Base-by-base conservation (phyloP, 2,888 invertebrate species). In the Acanthococcus lagerstroemiae region DNA sequence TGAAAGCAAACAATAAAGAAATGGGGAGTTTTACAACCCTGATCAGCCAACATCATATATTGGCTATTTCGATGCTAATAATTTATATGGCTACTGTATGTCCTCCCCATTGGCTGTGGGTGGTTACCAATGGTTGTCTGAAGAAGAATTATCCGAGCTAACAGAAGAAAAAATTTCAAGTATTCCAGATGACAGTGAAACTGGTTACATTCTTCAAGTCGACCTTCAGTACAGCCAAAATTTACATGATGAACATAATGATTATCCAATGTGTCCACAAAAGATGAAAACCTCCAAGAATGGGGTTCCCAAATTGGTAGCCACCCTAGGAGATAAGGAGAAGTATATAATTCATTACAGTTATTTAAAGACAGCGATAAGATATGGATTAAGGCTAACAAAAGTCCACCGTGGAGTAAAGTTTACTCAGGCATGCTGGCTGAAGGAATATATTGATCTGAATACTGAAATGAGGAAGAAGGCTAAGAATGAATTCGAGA, bases 171-270 rank as follows among this genome's bases (percentile, higher is more conserved):
- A 19, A 48, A 48, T 48, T 19, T 17, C 9, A 48, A 48, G 17
- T 17, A 48, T 48, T 9, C 9, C 9, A 21, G 48, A 70, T 21
- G 68, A 71, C 57, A 58, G 60, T 12, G 26, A 71, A 46, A 67
- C 58, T 15, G 75, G 74, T 0, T 76, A 74, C 67, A 73, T 77
- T 26, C 69, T 78, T 3, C 75, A 78, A 68, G 76, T 78, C 4
- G 77, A 79, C 67, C 66, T 79, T 25, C 71, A 74, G 27, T 78
- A 78, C 70, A 76, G 77, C 4, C 19, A 70, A 17, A 65, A 72
- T 17, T 66, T 76, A 27, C 76, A 78, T 66, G 72, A 74, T 48
- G 6, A 45, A 6, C 77, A 73, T 57, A 72, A 70, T 63, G 72
- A 72, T 56, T 72, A 73, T 63, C 73, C 74, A 2, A 69, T 72